Evolutionary conservation across 2,113 vertebrate genomes (phyloP).

Genomic region (Mohoua ochrocephala): DNA sequence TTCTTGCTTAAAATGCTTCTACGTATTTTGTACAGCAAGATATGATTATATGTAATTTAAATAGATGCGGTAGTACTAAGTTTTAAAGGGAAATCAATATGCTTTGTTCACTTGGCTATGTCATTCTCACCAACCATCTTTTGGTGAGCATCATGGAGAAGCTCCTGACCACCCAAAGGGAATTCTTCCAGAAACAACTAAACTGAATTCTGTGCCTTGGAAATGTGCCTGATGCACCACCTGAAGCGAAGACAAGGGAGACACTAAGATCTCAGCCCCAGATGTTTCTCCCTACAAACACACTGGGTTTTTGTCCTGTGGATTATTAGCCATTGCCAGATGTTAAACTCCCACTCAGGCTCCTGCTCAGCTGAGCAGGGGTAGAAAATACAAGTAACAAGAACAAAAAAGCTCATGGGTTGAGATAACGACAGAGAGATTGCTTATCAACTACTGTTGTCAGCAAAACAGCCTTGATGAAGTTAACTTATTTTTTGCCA

Average conservation of each 20-base stretch:
- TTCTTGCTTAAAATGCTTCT: not conserved
- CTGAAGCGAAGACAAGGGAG: not conserved
- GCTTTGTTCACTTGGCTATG: not conserved
- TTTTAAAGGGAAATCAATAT: not conserved
- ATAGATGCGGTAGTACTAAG: not conserved
- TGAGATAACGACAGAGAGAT: not conserved
- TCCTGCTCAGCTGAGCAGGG: not conserved
- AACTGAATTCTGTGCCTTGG: not conserved
- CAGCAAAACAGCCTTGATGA: not conserved
- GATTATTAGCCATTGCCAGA: not conserved
- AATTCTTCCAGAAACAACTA: not conserved
- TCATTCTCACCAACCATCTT: not conserved
- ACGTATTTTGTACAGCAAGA: not conserved
- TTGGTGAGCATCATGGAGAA: not conserved
- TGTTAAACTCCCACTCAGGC: not conserved
- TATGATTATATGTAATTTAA: not conserved
- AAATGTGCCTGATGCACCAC: not conserved
- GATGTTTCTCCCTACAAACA: not conserved
- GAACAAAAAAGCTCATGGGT: not conserved
- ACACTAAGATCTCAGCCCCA: not conserved
- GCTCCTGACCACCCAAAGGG: not conserved
- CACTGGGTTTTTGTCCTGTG: not conserved
- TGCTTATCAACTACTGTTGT: not conserved
- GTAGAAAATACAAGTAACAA: not conserved
- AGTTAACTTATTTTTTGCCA: not conserved